These are phyloP conservation scores for Lissonota sp. DNA, from an alignment of 2,888 invertebrate species.

Conservation along the genomic window DNA sequence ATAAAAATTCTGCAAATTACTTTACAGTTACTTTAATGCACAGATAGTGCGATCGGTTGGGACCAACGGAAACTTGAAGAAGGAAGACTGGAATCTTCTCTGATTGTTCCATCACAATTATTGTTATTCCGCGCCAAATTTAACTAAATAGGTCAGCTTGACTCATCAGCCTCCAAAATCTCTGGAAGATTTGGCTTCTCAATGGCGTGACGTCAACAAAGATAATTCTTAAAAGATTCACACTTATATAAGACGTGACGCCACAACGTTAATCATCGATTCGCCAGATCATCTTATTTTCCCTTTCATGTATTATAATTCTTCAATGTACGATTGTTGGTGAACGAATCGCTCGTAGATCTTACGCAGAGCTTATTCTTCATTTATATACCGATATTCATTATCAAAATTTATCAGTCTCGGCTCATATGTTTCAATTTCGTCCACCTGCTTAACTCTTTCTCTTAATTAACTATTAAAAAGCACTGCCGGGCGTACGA, in stretches of 20 bases:
- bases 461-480: conserved; percentile 4
- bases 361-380: background rate
- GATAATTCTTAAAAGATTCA: too few species aligned
- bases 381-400: background rate
- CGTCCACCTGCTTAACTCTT: background rate
- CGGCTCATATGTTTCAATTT: background rate
- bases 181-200: too few species aligned
- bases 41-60: too few species aligned
- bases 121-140: too few species aligned
- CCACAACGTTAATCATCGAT: background rate
- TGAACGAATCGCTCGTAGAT: background rate
- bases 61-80: too few species aligned
- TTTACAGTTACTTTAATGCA: too few species aligned
- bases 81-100: too few species aligned
- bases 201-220: too few species aligned
- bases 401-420: background rate
- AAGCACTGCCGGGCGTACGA: background rate
- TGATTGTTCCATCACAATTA: too few species aligned
- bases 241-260: background rate
- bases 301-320: background rate
- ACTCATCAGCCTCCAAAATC: too few species aligned
- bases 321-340: background rate
- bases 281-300: background rate
- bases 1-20: too few species aligned
- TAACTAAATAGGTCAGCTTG: too few species aligned